Evolutionary conservation across 2,797 vertebrate species (phyloP).

Genomic region (Mormyrus hasselquistii): DNA sequence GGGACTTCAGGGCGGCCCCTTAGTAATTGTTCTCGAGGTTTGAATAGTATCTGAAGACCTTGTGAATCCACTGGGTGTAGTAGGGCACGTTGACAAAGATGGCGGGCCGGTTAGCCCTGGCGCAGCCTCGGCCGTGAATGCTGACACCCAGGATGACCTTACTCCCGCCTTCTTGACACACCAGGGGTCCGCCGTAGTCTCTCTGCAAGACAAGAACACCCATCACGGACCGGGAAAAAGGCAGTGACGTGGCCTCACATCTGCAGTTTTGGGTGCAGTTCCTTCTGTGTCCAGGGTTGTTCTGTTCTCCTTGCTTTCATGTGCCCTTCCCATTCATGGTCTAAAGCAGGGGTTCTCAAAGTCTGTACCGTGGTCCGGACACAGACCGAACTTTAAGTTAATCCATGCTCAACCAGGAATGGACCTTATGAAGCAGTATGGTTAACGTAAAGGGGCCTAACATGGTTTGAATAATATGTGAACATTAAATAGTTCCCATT

Average conservation of each 20-base stretch:
- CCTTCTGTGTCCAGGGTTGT: background rate
- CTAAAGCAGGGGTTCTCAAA: background rate
- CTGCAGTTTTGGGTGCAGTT: background rate
- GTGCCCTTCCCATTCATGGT: background rate
- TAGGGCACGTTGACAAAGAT: constrained; percentile 92
- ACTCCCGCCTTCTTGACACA: constrained; percentile 85
- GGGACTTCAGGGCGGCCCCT: background rate
- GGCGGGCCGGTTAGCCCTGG: constrained; percentile 80
- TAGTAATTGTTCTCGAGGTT: constrained; percentile 52
- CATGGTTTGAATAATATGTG: background rate
- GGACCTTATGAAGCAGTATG: background rate
- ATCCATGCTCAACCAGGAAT: background rate
- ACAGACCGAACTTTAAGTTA: background rate
- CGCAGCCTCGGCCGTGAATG: constrained; percentile 88
- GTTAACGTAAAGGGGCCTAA: background rate
- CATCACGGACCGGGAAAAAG: background rate
- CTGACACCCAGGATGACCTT: constrained; percentile 88
- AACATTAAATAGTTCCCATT: background rate
- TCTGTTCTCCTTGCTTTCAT: background rate
- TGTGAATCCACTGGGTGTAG: constrained; percentile 94
- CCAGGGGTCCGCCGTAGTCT: constrained; percentile 91
- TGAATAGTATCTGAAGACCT: constrained; percentile 72
- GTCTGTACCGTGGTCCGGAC: background rate
- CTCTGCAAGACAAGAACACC: constrained; percentile 56
- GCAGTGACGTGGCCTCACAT: constrained; percentile 5